Percentiles rank a stretch among this genome's conserved stretches.
These are phyloP conservation scores for Himalopsyche anomala DNA, from an alignment of 2,888 invertebrate species.

Conservation along the genomic window DNA sequence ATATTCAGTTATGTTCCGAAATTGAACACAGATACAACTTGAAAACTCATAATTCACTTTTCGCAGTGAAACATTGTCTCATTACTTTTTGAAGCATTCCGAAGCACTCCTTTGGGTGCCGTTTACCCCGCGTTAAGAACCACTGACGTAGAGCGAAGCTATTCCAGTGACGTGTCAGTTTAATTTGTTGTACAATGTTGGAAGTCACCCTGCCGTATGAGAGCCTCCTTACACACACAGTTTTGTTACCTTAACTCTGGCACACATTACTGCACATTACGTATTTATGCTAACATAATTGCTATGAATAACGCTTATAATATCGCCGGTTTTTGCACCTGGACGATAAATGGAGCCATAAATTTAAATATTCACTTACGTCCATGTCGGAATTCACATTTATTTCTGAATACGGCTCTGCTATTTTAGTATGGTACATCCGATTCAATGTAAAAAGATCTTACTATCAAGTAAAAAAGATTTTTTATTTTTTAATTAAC, in stretches of 20 bases:
- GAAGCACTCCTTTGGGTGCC: slow-evolving; percentile 13
- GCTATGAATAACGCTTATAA: neutral
- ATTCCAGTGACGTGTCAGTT: slow-evolving; percentile 57
- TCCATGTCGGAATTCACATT: too few species aligned
- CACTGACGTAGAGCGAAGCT: slow-evolving; percentile 37
- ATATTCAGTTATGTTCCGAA: neutral
- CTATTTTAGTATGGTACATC: too few species aligned
- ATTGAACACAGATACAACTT: neutral
- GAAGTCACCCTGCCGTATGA: slow-evolving; percentile 33
- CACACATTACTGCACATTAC: slow-evolving; percentile 17
- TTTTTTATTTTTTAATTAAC: too few species aligned
- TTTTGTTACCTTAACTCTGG: slow-evolving; percentile 10
- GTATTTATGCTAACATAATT: slow-evolving; percentile 19
- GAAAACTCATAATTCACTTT: slow-evolving; percentile 2
- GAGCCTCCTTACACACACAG: neutral
- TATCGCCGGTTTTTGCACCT: neutral
- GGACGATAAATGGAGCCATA: neutral
- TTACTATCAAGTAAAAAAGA: too few species aligned
- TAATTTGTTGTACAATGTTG: slow-evolving; percentile 55
- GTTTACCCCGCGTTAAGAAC: neutral
- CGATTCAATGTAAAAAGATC: too few species aligned
- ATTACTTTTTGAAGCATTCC: slow-evolving; percentile 22
- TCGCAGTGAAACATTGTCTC: neutral
- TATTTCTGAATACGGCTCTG: too few species aligned
- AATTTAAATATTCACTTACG: neutral